Evolutionary conservation across 2,888 invertebrate species (phyloP).

Genomic region (Brachypalpus laphriformis): DNA sequence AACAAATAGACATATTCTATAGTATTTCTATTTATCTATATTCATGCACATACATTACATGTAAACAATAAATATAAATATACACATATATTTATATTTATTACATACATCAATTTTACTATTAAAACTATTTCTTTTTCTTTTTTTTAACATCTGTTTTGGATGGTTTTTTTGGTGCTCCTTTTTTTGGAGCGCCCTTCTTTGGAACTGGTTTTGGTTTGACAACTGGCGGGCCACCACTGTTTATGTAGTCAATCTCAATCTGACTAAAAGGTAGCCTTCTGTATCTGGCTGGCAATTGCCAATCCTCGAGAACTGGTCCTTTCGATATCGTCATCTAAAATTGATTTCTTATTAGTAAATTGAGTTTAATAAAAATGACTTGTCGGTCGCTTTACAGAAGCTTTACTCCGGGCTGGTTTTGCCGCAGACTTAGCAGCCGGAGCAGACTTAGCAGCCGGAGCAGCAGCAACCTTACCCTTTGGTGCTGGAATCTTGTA

Average conservation of each 20-base stretch:
- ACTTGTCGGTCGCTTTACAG: background rate
- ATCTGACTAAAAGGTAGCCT: conserved; percentile 86
- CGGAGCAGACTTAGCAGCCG: background rate
- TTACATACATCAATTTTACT: no score
- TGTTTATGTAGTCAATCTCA: conserved; percentile 89
- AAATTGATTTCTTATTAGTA: background rate
- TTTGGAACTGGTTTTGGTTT: background rate
- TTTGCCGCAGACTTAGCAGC: background rate
- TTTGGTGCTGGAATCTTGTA: background rate
- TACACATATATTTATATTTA: no score
- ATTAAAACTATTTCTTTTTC: no score
- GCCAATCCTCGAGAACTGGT: conserved; percentile 75
- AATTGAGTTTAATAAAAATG: no score
- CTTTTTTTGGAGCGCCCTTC: background rate
- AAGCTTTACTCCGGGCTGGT: background rate
- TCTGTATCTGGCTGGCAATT: conserved; percentile 86
- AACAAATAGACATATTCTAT: no score
- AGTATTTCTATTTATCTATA: no score
- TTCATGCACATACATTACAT: no score
- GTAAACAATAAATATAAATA: no score
- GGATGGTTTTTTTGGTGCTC: background rate
- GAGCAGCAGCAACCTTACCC: background rate
- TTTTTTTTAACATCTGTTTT: background rate
- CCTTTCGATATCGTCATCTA: background rate
- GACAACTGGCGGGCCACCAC: conserved; percentile 83